Evolutionary conservation across 2,888 invertebrate genomes (phyloP).

Genomic region (Phragmatobia fuliginosa): DNA sequence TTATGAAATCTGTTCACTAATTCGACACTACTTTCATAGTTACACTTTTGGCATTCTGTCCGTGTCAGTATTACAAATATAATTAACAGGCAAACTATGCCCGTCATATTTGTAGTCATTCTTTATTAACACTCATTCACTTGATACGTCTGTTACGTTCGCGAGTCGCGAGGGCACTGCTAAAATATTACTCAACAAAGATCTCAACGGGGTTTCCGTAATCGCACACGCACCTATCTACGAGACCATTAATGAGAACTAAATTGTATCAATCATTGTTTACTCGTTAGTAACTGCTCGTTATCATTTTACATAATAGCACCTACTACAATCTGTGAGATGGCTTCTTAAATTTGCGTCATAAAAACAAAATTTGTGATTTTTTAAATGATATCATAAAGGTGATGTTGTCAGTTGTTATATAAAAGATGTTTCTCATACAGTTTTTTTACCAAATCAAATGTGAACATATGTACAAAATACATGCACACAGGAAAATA

Average conservation of each 20-base stretch:
- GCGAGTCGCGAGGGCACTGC: constrained; percentile 37
- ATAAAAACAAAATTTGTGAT: neutral
- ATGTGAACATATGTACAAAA: too few species aligned
- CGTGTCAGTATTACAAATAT: constrained; percentile 25
- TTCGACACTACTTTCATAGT: constrained; percentile 21
- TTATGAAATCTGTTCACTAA: constrained; percentile 34
- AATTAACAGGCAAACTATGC: constrained; percentile 14
- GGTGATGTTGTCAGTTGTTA: neutral
- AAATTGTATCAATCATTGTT: constrained; percentile 22
- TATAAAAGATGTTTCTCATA: too few species aligned
- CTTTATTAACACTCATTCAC: neutral
- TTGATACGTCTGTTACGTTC: constrained; percentile 37
- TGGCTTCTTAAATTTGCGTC: neutral
- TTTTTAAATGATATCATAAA: neutral
- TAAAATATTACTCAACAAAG: constrained; percentile 27
- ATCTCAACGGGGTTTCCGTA: constrained; percentile 29
- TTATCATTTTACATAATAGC: neutral
- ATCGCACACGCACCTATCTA: constrained; percentile 28
- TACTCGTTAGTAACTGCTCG: neutral
- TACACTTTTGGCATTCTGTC: constrained; percentile 35
- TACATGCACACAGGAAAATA: too few species aligned
- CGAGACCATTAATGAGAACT: constrained; percentile 23
- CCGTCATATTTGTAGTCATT: constrained; percentile 21
- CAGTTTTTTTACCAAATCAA: too few species aligned
- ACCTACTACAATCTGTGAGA: neutral